phyloP scores from a whole-genome alignment of 1,140 invertebrate genomes.

The Spodoptera litura region DNA sequence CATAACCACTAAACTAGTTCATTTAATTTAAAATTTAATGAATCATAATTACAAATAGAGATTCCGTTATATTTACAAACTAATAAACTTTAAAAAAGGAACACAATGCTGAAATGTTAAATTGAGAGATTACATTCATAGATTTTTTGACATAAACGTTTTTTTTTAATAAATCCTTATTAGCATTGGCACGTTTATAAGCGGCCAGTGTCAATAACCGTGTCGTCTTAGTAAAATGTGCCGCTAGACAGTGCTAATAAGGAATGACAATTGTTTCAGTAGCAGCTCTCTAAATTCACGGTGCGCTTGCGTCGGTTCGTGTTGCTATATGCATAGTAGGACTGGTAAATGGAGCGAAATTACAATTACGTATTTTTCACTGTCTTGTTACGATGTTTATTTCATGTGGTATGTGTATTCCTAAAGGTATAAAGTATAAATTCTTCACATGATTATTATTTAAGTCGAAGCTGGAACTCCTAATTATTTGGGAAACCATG shows the following conservation, averaged over 20 bases:
- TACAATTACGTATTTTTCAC: too few relatives aligned
- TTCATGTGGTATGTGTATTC: too few relatives aligned
- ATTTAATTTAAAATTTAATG: too few relatives aligned
- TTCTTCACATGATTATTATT: not conserved
- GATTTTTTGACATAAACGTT: not conserved
- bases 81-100: too few relatives aligned
- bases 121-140: too few relatives aligned
- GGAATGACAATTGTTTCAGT: constrained; percentile 76
- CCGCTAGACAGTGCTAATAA: constrained; percentile 76
- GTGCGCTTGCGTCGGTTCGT: constrained; percentile 44
- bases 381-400: too few relatives aligned
- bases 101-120: too few relatives aligned
- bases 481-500: not conserved
- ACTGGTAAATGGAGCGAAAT: too few relatives aligned
- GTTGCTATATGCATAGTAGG: constrained; percentile 7
- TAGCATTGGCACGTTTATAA: constrained; percentile 18
- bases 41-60: too few relatives aligned
- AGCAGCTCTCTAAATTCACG: constrained; percentile 77
- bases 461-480: not conserved
- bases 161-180: constrained; percentile 1
- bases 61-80: too few relatives aligned
- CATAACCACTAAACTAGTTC: too few relatives aligned
- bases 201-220: constrained; percentile 54
- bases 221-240: constrained; percentile 61
- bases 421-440: too few relatives aligned